Percentiles rank a stretch among this genome's conserved stretches.
Evolutionary conservation across 2,888 invertebrate species (phyloP).

Genomic region (Abrostola triplasia): DNA sequence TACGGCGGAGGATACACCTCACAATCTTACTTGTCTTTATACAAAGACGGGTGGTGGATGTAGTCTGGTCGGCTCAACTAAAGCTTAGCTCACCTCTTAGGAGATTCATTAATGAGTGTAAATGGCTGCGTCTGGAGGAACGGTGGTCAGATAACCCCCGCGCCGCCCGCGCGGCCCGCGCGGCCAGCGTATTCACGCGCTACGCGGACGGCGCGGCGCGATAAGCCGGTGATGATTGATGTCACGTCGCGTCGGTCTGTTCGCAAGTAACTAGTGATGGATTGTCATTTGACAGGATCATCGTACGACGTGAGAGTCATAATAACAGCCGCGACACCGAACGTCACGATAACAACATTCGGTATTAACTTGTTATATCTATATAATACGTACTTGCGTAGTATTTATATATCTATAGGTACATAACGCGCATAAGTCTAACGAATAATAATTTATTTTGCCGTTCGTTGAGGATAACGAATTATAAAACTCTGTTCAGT

Average conservation of each 20-base stretch:
- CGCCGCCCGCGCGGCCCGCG: too few relatives aligned
- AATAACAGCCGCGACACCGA: background rate
- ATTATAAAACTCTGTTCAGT: slow-evolving; percentile 15
- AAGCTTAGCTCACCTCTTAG: too few relatives aligned
- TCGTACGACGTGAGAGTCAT: background rate
- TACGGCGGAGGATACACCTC: too few relatives aligned
- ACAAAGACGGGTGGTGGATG: too few relatives aligned
- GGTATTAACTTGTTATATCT: background rate
- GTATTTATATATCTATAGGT: background rate
- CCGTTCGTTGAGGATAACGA: slow-evolving; percentile 27
- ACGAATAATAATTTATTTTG: slow-evolving; percentile 4
- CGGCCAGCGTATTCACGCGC: too few relatives aligned
- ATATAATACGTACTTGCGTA: too few relatives aligned
- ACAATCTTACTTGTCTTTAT: too few relatives aligned
- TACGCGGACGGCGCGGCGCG: background rate
- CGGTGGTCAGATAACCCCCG: too few relatives aligned
- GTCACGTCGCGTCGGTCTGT: background rate
- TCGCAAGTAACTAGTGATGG: too few relatives aligned
- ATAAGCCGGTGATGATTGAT: slow-evolving; percentile 1
- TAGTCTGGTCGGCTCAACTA: too few relatives aligned
- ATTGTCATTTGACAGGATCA: background rate
- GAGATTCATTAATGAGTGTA: too few relatives aligned
- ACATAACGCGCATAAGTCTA: background rate
- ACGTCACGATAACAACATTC: background rate
- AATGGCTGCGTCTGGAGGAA: too few relatives aligned